These are phyloP conservation scores for Parauchenoglanis ngamensis DNA, from an alignment of 2,797 vertebrate genomes.

Conservation along the genomic window DNA sequence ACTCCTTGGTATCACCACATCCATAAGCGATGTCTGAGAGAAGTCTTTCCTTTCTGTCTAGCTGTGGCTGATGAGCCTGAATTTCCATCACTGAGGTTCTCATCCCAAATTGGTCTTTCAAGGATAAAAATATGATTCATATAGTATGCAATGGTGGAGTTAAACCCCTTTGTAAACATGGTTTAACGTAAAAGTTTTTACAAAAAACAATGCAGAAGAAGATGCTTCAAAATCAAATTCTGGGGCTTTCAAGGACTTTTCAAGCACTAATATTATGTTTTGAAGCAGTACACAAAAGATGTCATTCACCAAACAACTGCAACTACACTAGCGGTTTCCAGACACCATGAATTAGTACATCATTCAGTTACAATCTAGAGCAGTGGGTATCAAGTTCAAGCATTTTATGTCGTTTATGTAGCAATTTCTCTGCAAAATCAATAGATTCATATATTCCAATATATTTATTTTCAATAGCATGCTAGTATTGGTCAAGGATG, in stretches of 20 bases:
- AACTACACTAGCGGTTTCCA: not conserved
- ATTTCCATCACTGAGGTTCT: not conserved
- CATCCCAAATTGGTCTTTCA: conserved; percentile 1
- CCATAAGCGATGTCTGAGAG: conserved; percentile 12
- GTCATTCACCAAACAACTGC: conserved; percentile 2
- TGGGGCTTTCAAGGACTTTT: conserved; percentile 17
- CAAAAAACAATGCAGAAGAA: not conserved
- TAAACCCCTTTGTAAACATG: not conserved
- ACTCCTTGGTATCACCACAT: conserved; percentile 16
- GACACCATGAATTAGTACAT: not conserved
- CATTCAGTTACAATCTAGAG: not conserved
- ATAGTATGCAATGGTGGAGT: not conserved
- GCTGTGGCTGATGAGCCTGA: not conserved
- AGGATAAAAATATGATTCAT: conserved; percentile 19
- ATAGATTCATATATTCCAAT: not conserved
- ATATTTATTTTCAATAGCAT: not conserved
- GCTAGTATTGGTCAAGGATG: too few species aligned
- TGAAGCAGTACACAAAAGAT: conserved; percentile 2
- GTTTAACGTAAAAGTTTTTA: conserved; percentile 15
- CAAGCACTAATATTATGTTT: conserved; percentile 29
- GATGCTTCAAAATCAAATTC: not conserved
- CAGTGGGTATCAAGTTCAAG: too few species aligned
- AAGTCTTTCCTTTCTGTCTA: conserved; percentile 7
- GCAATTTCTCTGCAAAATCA: not conserved
- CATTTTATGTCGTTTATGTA: not conserved